These are phyloP conservation scores for Melopsittacus undulatus DNA, from an alignment of 2,797 vertebrate genomes.

Conservation along the genomic window DNA sequence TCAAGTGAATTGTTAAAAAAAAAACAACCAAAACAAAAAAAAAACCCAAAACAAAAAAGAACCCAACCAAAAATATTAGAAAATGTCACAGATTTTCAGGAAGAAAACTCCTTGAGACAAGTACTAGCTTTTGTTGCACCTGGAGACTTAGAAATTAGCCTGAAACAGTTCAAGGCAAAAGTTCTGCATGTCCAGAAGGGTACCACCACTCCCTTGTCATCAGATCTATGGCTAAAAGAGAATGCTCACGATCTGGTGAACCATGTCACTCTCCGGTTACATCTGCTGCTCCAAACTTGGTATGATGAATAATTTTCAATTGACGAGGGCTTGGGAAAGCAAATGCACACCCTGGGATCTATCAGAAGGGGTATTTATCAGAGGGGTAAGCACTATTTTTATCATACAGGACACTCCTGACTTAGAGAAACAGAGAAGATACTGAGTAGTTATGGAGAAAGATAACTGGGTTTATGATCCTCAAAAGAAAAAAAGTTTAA, in stretches of 20 bases:
- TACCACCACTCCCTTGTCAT: not conserved
- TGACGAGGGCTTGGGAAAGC: not conserved
- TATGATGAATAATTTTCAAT: not conserved
- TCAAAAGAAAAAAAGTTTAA: not conserved
- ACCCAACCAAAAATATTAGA: not conserved
- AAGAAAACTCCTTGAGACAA: not conserved
- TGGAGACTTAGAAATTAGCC: not conserved
- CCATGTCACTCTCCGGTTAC: not conserved
- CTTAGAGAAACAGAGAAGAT: not conserved
- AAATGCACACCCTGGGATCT: not conserved
- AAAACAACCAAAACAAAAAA: not conserved
- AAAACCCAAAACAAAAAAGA: not conserved
- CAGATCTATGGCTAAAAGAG: not conserved
- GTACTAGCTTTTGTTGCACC: not conserved
- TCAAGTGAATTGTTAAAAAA: not conserved
- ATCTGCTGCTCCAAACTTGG: not conserved
- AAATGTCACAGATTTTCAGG: not conserved
- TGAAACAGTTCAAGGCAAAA: not conserved
- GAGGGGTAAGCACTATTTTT: not conserved
- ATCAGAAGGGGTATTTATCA: not conserved
- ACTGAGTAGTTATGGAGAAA: not conserved
- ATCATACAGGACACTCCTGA: too few species aligned
- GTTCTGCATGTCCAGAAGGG: not conserved
- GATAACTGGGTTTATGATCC: not conserved
- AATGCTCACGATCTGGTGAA: not conserved